Percentiles rank a stretch among this genome's conserved stretches.
These are phyloP conservation scores for Engraulis encrasicolus DNA, from an alignment of 2,113 vertebrate species.

Conservation along the genomic window DNA sequence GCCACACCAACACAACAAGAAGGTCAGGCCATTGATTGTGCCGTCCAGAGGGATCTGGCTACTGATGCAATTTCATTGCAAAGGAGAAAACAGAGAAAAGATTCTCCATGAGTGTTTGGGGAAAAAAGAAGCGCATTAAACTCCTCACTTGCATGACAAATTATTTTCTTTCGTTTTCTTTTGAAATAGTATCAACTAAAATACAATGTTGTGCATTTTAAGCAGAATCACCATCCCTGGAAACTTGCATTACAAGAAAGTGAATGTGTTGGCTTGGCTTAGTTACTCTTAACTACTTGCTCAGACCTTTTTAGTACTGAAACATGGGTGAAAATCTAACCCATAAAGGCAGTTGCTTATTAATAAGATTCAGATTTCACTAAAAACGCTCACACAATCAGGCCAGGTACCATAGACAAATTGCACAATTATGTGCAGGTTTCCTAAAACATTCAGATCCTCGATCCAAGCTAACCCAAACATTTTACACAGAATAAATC, in stretches of 20 bases:
- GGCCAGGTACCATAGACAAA: conserved; percentile 49
- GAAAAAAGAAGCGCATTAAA: too few relatives aligned
- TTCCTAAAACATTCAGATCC: background rate
- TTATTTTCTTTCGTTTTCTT: too few relatives aligned
- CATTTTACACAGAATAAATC: too few relatives aligned
- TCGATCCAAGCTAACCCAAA: conserved; percentile 35
- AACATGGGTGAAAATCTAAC: conserved; percentile 40
- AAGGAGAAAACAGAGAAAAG: background rate
- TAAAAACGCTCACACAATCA: conserved; percentile 25
- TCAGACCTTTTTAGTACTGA: conserved; percentile 31
- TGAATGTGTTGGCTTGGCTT: too few relatives aligned
- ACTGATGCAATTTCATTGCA: background rate
- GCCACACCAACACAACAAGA: background rate
- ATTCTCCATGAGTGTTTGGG: background rate
- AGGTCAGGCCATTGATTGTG: background rate
- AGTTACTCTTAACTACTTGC: conserved; percentile 34
- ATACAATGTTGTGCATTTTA: background rate
- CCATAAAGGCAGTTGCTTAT: conserved; percentile 39
- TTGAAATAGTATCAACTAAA: background rate
- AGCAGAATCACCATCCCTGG: background rate
- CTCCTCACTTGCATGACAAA: too few relatives aligned
- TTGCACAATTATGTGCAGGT: conserved; percentile 33
- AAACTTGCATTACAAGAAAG: too few relatives aligned
- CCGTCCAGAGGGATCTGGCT: background rate
- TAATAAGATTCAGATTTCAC: conserved; percentile 36